These are phyloP conservation scores for Nerophis lumbriciformis DNA, from an alignment of 2,113 vertebrate genomes.

Conservation along the genomic window DNA sequence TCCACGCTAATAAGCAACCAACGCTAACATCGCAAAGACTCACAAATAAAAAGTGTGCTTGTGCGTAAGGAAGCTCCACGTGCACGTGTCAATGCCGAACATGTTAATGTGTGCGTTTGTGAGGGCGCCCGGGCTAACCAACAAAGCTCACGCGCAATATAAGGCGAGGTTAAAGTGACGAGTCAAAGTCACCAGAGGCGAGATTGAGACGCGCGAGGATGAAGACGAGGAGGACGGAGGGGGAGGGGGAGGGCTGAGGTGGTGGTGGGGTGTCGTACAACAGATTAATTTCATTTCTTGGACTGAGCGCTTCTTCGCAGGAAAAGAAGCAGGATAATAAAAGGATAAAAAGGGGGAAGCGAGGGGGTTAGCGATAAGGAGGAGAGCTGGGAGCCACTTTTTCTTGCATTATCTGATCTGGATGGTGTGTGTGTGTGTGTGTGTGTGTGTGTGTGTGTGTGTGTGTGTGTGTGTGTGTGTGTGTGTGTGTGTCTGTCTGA, in stretches of 20 bases:
- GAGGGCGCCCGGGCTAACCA: slow-evolving; percentile 32
- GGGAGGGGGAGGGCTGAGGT: slow-evolving; percentile 9
- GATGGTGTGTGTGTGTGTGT: slow-evolving; percentile 59
- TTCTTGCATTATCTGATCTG: slow-evolving; percentile 57
- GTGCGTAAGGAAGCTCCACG: too few species aligned
- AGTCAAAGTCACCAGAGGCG: slow-evolving; percentile 46
- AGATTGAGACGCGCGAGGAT: slow-evolving; percentile 48
- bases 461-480: slow-evolving; percentile 37
- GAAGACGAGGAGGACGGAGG: slow-evolving; percentile 18
- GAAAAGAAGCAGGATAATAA: slow-evolving; percentile 51
- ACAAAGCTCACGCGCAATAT: slow-evolving; percentile 67
- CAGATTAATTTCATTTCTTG: slow-evolving; percentile 71
- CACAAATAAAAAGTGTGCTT: background rate
- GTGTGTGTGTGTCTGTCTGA: slow-evolving; percentile 26
- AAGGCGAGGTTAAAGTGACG: slow-evolving; percentile 63
- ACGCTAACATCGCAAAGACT: slow-evolving; percentile 50
- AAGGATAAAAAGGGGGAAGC: slow-evolving; percentile 47
- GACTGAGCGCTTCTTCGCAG: slow-evolving; percentile 43
- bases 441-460: slow-evolving; percentile 16
- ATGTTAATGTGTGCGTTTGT: slow-evolving; percentile 13
- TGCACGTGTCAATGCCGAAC: too few species aligned
- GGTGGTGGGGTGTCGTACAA: slow-evolving; percentile 54
- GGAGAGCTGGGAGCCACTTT: slow-evolving; percentile 31
- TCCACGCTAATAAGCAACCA: slow-evolving; percentile 61
- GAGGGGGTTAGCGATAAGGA: slow-evolving; percentile 48